Evolutionary conservation across 2,113 vertebrate species (phyloP).

Genomic region (Lepisosteus osseus): DNA sequence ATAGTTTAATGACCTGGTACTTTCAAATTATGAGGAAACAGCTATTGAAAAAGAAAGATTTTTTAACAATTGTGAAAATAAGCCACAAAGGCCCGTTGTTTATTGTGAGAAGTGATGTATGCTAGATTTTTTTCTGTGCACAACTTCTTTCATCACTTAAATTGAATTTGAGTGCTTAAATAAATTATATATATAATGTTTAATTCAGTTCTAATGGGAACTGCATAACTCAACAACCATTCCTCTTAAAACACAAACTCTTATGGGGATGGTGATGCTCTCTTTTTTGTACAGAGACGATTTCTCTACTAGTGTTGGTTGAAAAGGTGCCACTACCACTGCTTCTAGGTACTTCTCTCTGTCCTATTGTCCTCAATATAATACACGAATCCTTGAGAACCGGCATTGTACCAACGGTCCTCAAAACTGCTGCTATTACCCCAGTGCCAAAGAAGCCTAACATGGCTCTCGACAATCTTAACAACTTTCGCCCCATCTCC

Average conservation of each 20-base stretch:
- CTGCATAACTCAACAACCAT: not conserved
- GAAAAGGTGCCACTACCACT: no score
- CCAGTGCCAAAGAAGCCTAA: no score
- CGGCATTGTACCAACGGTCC: no score
- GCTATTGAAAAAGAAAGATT: slow-evolving; percentile 4
- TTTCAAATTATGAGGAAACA: slow-evolving; percentile 18
- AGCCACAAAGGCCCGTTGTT: slow-evolving; percentile 1
- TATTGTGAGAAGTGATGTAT: not conserved
- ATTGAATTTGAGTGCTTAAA: slow-evolving; percentile 14
- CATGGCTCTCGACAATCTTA: no score
- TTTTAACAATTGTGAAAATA: slow-evolving; percentile 5
- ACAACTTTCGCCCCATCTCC: no score
- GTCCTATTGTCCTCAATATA: no score
- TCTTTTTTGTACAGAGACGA: not conserved
- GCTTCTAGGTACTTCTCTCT: no score
- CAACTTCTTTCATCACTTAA: slow-evolving; percentile 6
- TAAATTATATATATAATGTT: slow-evolving; percentile 28
- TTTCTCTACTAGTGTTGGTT: not conserved
- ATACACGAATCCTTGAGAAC: no score
- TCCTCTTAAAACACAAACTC: not conserved
- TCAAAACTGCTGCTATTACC: no score
- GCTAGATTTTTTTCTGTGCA: not conserved
- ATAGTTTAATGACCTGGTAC: slow-evolving; percentile 25
- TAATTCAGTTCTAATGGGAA: slow-evolving; percentile 10
- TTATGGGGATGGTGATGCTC: not conserved